These are phyloP conservation scores for Apodemus speciosus DNA, from an alignment of 2,113 vertebrate genomes.

Conservation along the genomic window DNA sequence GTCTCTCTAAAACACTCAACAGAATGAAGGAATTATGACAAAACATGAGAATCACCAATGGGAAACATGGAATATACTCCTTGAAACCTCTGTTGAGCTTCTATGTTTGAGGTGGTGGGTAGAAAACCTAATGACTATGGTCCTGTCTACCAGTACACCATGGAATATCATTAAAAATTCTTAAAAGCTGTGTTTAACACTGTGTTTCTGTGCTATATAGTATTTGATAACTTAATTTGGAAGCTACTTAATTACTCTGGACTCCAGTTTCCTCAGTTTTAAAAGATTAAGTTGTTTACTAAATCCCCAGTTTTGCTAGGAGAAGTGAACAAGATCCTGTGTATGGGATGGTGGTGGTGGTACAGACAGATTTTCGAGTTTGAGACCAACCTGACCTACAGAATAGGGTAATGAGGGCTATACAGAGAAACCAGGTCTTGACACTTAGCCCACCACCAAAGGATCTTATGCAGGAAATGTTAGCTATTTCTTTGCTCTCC, in stretches of 20 bases:
- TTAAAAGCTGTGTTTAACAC: neutral
- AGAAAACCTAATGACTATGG: neutral
- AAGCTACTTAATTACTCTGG: neutral
- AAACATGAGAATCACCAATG: constrained; percentile 19
- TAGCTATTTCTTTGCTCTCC: neutral
- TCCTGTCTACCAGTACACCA: neutral
- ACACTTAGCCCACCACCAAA: neutral
- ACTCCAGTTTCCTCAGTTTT: neutral
- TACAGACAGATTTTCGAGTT: neutral
- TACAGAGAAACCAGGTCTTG: neutral
- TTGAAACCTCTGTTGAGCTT: neutral
- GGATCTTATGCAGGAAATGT: neutral
- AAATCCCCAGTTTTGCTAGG: neutral
- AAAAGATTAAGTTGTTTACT: neutral
- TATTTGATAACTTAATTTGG: neutral
- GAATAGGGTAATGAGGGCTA: neutral
- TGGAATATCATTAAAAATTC: neutral
- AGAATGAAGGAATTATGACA: constrained; percentile 51
- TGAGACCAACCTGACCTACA: neutral
- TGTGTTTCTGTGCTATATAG: neutral
- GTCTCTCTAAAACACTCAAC: neutral
- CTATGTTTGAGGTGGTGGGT: neutral
- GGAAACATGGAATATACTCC: neutral
- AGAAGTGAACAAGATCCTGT: neutral
- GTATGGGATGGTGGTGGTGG: neutral